These are phyloP conservation scores for Phyllotreta cruciferae DNA, from an alignment of 2,888 invertebrate genomes.

Conservation along the genomic window DNA sequence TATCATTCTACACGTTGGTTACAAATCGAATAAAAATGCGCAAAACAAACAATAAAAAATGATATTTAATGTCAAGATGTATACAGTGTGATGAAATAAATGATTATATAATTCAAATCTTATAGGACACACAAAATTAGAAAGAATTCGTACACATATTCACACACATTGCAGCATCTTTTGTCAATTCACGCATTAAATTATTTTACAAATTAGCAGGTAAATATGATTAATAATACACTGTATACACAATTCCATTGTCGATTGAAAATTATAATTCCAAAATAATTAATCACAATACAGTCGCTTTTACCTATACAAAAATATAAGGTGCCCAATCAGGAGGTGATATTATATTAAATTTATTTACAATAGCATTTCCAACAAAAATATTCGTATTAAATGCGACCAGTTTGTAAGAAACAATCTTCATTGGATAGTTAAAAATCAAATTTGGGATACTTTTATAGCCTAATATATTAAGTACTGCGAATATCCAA, in stretches of 20 bases:
- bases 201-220: too few species aligned
- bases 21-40: too few species aligned
- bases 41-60: too few species aligned
- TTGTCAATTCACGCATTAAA: too few species aligned
- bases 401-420: background rate
- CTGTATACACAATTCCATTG: constrained; percentile 7
- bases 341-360: background rate
- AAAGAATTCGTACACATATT: too few species aligned
- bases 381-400: background rate
- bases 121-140: too few species aligned
- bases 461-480: background rate
- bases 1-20: too few species aligned
- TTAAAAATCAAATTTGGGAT: background rate
- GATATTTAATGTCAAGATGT: too few species aligned
- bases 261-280: constrained; percentile 7
- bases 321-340: constrained; percentile 6
- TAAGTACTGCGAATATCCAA: background rate
- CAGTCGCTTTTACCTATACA: constrained; percentile 13
- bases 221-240: background rate
- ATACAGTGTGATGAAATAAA: too few species aligned
- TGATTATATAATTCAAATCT: too few species aligned
- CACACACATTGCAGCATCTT: too few species aligned
- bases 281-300: constrained; percentile 9
- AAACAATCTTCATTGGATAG: background rate
- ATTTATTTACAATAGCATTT: background rate